Evolutionary conservation across 1,140 invertebrate species (phyloP).

Genomic region (Drosophila ambigua): DNA sequence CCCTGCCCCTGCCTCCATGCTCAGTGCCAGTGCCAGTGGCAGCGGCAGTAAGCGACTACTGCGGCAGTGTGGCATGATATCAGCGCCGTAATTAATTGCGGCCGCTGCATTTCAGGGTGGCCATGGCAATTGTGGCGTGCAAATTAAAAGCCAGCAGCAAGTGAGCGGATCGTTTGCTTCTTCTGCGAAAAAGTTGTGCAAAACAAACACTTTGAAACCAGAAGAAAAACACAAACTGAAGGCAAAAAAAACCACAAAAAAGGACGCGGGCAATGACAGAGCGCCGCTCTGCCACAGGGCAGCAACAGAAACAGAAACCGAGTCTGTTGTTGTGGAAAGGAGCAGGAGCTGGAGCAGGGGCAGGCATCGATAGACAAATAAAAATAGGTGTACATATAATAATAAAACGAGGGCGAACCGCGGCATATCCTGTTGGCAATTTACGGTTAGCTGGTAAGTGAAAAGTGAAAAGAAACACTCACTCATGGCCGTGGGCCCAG

Average conservation of each 20-base stretch:
- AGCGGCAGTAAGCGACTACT: conserved; percentile 1
- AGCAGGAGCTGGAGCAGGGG: conserved; percentile 45
- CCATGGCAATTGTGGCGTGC: conserved; percentile 80
- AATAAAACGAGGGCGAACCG: conserved; percentile 62
- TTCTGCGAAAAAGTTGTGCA: conserved; percentile 63
- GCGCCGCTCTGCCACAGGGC: too few species aligned
- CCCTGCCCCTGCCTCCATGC: conserved; percentile 22
- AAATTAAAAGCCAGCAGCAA: conserved; percentile 75
- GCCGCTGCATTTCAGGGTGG: conserved; percentile 78
- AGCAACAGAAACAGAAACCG: conserved; percentile 8
- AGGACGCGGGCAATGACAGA: conserved; percentile 29
- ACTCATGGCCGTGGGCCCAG: conserved; percentile 23
- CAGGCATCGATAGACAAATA: conserved; percentile 63
- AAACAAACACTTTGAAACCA: conserved; percentile 69
- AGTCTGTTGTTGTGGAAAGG: background rate
- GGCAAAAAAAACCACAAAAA: conserved; percentile 45
- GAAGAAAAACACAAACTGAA: conserved; percentile 48
- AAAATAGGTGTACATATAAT: conserved; percentile 40
- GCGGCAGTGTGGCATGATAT: conserved; percentile 67
- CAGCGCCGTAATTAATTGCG: conserved; percentile 79
- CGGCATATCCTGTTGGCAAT: conserved; percentile 75
- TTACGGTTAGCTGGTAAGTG: conserved; percentile 68
- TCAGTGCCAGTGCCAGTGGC: conserved; percentile 5
- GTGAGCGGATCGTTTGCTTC: conserved; percentile 26
- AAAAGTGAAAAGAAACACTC: conserved; percentile 26